Base-by-base conservation (phyloP, 2,888 invertebrate species). In the Dilophus febrilis region DNA sequence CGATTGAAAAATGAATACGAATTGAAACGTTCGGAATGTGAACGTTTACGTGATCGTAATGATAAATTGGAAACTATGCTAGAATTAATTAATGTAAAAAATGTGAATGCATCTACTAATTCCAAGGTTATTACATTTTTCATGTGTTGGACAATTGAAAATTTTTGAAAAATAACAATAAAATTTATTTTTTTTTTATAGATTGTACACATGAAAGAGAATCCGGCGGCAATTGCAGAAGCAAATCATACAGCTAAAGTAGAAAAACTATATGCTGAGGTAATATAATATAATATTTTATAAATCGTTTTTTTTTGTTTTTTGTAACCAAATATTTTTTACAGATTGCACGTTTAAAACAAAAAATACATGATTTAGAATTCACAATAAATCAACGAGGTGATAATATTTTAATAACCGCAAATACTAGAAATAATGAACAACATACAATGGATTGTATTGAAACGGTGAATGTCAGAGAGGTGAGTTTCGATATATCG, bases 191-290 rank as follows among this genome's bases (percentile, higher is more conserved):
- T 38, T 27, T 38, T 31, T 33, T 45, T 42, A 34, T 44, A 69
- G 68, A 56, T 80, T 31, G 57, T 82, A 3, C 83, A 84, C 52
- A 62, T 75, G 34, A 66, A 68, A 10, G 71, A 77, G 47, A 88
- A 88, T 61, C 87, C 87, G 0, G 70, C 81, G 0, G 66, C 75
- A 0, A 67, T 73, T 45, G 79, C 78, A 0, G 69, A 77, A 38
- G 70, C 74, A 44, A 68, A 75, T 52, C 66, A 74, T 11, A 73
- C 75, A 42, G 66, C 70, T 28, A 72, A 80, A 46, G 59, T 83
- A 22, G 76, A 77, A 49, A 71, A 75, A 38, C 66, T 85, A 3
- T 73, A 80, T 47, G 73, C 76, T 41, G 81, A 83, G 67, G 75
- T 74, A 42, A 22, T 43, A 42, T n/a, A 4, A 27, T 13, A 22